Base-by-base conservation (phyloP, 2,113 vertebrate genomes). In the Holacanthus passer region DNA sequence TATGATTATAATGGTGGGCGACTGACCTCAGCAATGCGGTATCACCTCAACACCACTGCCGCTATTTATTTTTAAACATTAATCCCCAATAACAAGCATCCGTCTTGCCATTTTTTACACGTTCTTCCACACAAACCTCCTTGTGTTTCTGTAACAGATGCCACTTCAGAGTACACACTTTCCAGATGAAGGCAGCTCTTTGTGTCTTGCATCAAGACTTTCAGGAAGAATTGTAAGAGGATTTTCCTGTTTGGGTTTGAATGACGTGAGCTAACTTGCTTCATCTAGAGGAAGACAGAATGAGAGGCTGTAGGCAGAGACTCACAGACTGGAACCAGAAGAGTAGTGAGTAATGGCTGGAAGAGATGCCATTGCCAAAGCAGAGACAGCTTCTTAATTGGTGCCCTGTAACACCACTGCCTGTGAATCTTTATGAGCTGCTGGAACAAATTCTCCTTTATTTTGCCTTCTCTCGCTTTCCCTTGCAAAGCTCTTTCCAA, bases 321-420 rank as follows among this genome's bases (percentile, higher is more conserved):
- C 72, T 82, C 47, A 64, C 52, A 74, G 66, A 83, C 77, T 89
- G 88, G 84, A 94, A 90, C 85, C 62, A 79, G 81, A 63, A 20
- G 62, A 86, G 75, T 56, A 77, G 59, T 66, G 80, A 87, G 83
- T 80, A 90, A 91, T 82, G 87, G 48, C 77, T 87, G 60, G 70
- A 87, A 29, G 68, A 89, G 67, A 85, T 50, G 74, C 58, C 59
- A 53, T 75, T 66, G 56, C 80, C 82, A 87, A 41, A 8, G 82
- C 56, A 85, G 20, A 88, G 82, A 82, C 78, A 77, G 81, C 67
- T 89, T 84, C 65, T 77, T 94, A 93, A 95, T 94, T 92, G 90
- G 92, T 35, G 84, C 72, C 78, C 80, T 87, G 83, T 85, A 91
- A 85, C 81, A 58, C 75, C 43, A 24, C 88, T 64, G 72, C 66